Conservation (phyloP, 1,140 invertebrate species). For the Pogonus chalceus region DNA sequence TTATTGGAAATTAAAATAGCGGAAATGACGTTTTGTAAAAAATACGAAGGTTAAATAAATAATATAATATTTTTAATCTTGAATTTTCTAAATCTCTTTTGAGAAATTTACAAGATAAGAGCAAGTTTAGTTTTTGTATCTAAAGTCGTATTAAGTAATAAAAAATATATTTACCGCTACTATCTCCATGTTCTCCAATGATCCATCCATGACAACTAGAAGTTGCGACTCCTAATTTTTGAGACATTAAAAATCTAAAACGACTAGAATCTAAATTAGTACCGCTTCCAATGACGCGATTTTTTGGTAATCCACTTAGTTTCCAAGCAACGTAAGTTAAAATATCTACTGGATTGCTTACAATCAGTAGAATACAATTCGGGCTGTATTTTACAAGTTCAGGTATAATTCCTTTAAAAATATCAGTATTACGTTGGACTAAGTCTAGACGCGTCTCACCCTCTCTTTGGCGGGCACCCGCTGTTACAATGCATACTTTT, state of each 20-base stretch:
- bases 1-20: no score
- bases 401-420: conserved; percentile 78
- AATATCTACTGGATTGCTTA: conserved; percentile 86
- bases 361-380: conserved; percentile 74
- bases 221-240: conserved; percentile 67
- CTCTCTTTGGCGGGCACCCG: conserved; percentile 78
- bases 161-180: conserved; percentile 62
- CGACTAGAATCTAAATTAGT: conserved; percentile 85
- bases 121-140: no score
- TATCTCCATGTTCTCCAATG: conserved; percentile 78
- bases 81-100: no score
- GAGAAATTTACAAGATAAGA: no score
- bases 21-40: no score
- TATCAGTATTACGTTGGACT: conserved; percentile 81
- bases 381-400: conserved; percentile 76
- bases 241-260: conserved; percentile 79
- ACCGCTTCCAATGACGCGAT: conserved; percentile 80
- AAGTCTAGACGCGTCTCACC: conserved; percentile 73
- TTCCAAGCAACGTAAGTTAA: conserved; percentile 91
- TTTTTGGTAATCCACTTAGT: conserved; percentile 73
- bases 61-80: no score
- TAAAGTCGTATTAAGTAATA: conserved; percentile 11
- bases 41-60: no score
- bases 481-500: conserved; percentile 76
- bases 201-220: conserved; percentile 82